phyloP scores from a whole-genome alignment of 2,888 invertebrate species.

The Drosophila rellima region DNA sequence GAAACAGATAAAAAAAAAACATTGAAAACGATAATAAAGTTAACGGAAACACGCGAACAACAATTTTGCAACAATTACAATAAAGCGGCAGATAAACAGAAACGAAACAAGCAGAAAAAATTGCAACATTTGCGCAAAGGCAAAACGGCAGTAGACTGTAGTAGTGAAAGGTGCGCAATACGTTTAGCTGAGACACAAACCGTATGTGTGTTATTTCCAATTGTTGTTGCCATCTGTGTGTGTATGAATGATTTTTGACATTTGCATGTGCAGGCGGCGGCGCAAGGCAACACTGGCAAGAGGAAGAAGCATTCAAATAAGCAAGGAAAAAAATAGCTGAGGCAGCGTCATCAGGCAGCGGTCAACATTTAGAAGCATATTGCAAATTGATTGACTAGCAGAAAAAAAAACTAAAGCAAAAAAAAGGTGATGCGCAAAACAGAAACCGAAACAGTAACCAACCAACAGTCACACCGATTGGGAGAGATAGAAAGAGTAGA shows the following conservation, averaged over 20 bases:
- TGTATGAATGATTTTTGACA: slow-evolving; percentile 56
- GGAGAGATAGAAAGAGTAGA: slow-evolving; percentile 19
- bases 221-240: slow-evolving; percentile 56
- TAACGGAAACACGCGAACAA: slow-evolving; percentile 29
- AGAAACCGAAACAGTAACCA: slow-evolving; percentile 37
- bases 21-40: slow-evolving; percentile 32
- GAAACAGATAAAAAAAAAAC: slow-evolving; percentile 11
- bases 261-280: slow-evolving; percentile 61
- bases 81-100: slow-evolving; percentile 1
- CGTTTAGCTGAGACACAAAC: slow-evolving; percentile 57
- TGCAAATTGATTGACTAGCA: slow-evolving; percentile 64
- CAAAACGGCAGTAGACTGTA: slow-evolving; percentile 17
- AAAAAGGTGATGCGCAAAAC: slow-evolving; percentile 54
- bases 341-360: slow-evolving; percentile 35
- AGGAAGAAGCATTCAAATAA: slow-evolving; percentile 26
- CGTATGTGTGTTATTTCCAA: slow-evolving; percentile 45
- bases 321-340: slow-evolving; percentile 43
- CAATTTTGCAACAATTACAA: slow-evolving; percentile 23
- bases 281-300: slow-evolving; percentile 24
- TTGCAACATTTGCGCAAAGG: slow-evolving; percentile 10
- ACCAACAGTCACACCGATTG: slow-evolving; percentile 37
- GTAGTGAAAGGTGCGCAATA: slow-evolving; percentile 67
- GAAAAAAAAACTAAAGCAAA: slow-evolving; percentile 21
- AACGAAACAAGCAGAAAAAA: slow-evolving; percentile 4
- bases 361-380: slow-evolving; percentile 52